phyloP scores from a whole-genome alignment of 2,888 invertebrate species.

The Dermolepida albohirtum region DNA sequence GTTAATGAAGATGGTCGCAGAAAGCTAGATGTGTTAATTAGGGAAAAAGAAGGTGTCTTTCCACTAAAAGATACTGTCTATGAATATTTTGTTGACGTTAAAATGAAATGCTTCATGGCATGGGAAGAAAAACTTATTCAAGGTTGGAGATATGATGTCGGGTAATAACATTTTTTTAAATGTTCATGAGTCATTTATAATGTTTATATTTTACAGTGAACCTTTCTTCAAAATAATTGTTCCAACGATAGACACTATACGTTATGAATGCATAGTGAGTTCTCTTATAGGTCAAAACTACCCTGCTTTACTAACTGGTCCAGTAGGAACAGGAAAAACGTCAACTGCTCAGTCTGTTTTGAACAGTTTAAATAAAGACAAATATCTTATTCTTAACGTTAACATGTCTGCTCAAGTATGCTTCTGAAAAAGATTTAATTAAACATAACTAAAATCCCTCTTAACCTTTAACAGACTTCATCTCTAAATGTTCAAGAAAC shows the following conservation, averaged over 20 bases:
- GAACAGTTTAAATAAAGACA: constrained; percentile 68
- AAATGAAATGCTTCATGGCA: constrained; percentile 75
- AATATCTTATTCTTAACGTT: constrained; percentile 77
- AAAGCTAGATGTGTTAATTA: constrained; percentile 82
- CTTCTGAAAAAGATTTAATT: constrained; percentile 2
- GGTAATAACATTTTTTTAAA: constrained; percentile 62
- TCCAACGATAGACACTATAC: constrained; percentile 89
- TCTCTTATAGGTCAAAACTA: constrained; percentile 73
- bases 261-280: constrained; percentile 81
- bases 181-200: neutral
- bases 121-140: constrained; percentile 85
- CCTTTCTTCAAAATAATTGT: constrained; percentile 89
- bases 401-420: constrained; percentile 87
- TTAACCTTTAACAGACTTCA: constrained; percentile 71
- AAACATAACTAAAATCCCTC: neutral
- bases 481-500: constrained; percentile 87
- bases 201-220: constrained; percentile 64
- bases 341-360: constrained; percentile 80
- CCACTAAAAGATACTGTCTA: constrained; percentile 90
- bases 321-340: constrained; percentile 90
- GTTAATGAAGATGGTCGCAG: constrained; percentile 82
- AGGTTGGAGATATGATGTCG: constrained; percentile 78
- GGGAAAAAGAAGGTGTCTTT: constrained; percentile 83
- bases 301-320: constrained; percentile 84
- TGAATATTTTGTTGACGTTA: constrained; percentile 88